A percentile compares a stretch with the other conserved stretches of the same genome.
phyloP scores from a whole-genome alignment of 2,797 vertebrate species.

The Liparis tanakae region DNA sequence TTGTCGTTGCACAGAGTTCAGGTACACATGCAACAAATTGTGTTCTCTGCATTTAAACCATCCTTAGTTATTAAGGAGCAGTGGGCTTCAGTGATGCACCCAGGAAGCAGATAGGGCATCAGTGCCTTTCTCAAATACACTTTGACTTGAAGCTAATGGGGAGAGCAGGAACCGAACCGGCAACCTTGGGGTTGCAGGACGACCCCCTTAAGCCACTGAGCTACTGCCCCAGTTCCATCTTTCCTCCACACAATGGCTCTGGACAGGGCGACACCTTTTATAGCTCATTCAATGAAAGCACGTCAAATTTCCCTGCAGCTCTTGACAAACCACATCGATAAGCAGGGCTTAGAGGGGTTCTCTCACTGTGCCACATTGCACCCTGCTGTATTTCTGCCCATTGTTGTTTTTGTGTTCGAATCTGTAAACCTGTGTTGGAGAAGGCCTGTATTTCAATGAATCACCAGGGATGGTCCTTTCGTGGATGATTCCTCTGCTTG shows the following conservation, averaged over 20 bases:
- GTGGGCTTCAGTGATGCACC: too few relatives aligned
- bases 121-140: too few relatives aligned
- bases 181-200: too few relatives aligned
- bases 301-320: conserved; percentile 1
- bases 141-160: too few relatives aligned
- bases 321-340: conserved; percentile 22
- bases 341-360: conserved; percentile 35
- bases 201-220: too few relatives aligned
- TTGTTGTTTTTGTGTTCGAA: conserved; percentile 13
- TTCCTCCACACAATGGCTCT: conserved; percentile 8
- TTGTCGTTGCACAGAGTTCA: too few relatives aligned
- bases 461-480: conserved; percentile 24
- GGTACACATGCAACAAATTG: too few relatives aligned
- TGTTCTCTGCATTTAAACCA: too few relatives aligned
- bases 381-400: conserved; percentile 16
- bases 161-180: too few relatives aligned
- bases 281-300: conserved; percentile 23
- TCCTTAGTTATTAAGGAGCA: too few relatives aligned
- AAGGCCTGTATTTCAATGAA: not conserved
- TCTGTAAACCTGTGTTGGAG: conserved; percentile 8
- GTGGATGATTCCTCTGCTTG: conserved; percentile 12
- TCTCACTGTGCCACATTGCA: conserved; percentile 3
- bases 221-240: too few relatives aligned
- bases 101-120: too few relatives aligned
- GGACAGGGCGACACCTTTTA: conserved; percentile 14